Conservation (phyloP, 2,113 vertebrate species). For the Strix uralensis region DNA sequence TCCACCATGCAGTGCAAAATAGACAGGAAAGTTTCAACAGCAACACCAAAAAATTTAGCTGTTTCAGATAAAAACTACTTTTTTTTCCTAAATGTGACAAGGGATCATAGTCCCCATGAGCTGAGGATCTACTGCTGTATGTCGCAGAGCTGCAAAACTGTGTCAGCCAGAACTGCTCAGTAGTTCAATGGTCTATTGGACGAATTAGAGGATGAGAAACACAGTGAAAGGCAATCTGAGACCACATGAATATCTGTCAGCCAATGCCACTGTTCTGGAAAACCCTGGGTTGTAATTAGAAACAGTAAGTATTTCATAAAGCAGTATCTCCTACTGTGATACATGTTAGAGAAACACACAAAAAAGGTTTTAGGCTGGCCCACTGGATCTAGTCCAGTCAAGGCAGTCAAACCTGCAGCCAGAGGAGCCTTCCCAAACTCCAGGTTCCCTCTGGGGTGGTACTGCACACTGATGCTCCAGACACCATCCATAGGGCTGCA, state of each 20-base stretch:
- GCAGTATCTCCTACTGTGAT: not conserved
- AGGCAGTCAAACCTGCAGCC: not conserved
- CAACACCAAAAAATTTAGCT: not conserved
- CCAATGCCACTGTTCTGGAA: not conserved
- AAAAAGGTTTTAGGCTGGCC: not conserved
- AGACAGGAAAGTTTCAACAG: not conserved
- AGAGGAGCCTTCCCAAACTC: not conserved
- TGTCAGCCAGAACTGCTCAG: slow-evolving; percentile 27
- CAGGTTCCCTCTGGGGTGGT: rapidly evolving
- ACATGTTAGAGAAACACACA: not conserved
- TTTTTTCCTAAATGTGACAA: not conserved
- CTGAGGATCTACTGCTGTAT: not conserved
- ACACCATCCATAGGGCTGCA: not conserved
- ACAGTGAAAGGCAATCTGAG: slow-evolving; percentile 16
- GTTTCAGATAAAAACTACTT: not conserved
- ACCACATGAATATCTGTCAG: not conserved
- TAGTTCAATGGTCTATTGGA: slow-evolving; percentile 25
- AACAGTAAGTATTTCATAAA: not conserved
- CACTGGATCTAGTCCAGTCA: not conserved
- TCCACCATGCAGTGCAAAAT: not conserved
- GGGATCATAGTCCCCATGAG: not conserved
- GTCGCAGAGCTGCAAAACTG: slow-evolving; percentile 14
- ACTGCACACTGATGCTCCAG: not conserved
- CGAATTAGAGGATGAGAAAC: not conserved
- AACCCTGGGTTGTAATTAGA: not conserved